Base-by-base conservation (phyloP, 2,113 vertebrate species). In the Mormyrus iriodes region DNA sequence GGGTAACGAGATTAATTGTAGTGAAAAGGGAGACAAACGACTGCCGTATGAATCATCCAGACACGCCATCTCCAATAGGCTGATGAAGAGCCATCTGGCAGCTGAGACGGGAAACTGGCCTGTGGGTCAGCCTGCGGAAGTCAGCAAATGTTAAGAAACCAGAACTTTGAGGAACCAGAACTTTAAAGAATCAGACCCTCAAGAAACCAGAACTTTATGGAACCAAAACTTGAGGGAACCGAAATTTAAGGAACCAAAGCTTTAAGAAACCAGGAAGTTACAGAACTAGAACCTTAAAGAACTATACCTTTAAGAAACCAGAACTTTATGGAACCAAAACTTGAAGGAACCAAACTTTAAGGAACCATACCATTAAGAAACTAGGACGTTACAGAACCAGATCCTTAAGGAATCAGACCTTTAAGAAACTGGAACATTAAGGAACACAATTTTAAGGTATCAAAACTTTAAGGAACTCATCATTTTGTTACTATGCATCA, bases 1-100 rank as follows among this genome's bases (percentile, higher is more conserved):
- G 31, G 24, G 31, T 90, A 90, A 90, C 53, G 65, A 79, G 85
- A 90, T 87, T 90, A 90, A 87, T 90, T 86, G 58, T 15, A n/a
- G 49, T 3, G 31, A 89, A 27, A 35, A 87, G 89, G 86, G 21
- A 79, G 48, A 39, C n/a, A 86, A 79, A 79, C 51, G 17, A 55
- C 21, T 39, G 49, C 35, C 31, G 6, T 19, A 79, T 87, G 48
- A 89, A 89, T 89, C 85, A 90, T 53, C 42, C 24, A 42, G 65
- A 87, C 49, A 19, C 15, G 12, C 15, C 9, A 19, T 3, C 4
- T 55, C 85, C 35, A 87, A 87, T 79, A 52, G 86, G 24, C 58
- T 89, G 65, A 87, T 87, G 21, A 87, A 87, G 52, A 42, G 86
- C 35, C 31, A 12, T 48, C 21, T 58, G 83, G 21, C 82, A 19